These are phyloP conservation scores for Eristalinus aeneus DNA, from an alignment of 2,888 invertebrate species.

Conservation along the genomic window DNA sequence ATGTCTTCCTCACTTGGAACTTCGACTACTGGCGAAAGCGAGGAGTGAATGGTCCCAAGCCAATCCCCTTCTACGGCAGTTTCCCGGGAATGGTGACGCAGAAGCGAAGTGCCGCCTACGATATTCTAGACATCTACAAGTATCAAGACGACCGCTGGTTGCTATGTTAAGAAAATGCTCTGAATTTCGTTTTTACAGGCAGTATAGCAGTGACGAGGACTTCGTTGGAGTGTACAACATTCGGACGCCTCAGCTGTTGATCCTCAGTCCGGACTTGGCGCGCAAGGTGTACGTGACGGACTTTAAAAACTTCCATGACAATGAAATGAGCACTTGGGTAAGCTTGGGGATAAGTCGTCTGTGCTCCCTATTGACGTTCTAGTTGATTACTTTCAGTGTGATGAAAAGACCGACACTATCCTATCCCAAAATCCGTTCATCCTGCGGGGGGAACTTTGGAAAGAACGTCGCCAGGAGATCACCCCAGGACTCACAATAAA, in stretches of 20 bases:
- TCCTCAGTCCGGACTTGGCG: slow-evolving; percentile 78
- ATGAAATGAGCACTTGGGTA: slow-evolving; percentile 74
- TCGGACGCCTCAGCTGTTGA: slow-evolving; percentile 77
- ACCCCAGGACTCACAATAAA: slow-evolving; percentile 82
- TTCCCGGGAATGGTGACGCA: slow-evolving; percentile 74
- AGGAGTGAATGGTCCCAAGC: slow-evolving; percentile 78
- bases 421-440: slow-evolving; percentile 81
- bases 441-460: slow-evolving; percentile 81
- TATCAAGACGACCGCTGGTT: slow-evolving; percentile 61
- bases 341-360: slow-evolving; percentile 8
- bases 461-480: slow-evolving; percentile 80
- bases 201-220: slow-evolving; percentile 74
- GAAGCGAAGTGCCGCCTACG: slow-evolving; percentile 76
- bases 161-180: not conserved
- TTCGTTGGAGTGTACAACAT: slow-evolving; percentile 80
- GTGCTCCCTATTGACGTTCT: no score
- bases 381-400: slow-evolving; percentile 71
- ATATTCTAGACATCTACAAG: slow-evolving; percentile 79
- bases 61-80: slow-evolving; percentile 77
- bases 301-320: slow-evolving; percentile 79
- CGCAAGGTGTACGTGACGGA: slow-evolving; percentile 79
- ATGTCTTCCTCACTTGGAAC: slow-evolving; percentile 75
- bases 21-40: slow-evolving; percentile 79
- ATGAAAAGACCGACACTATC: slow-evolving; percentile 81
- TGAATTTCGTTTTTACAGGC: slow-evolving; percentile 68